A percentile compares a stretch with the other conserved stretches of the same genome.
Conservation (phyloP, 2,113 vertebrate genomes). For the Corapipo altera region DNA sequence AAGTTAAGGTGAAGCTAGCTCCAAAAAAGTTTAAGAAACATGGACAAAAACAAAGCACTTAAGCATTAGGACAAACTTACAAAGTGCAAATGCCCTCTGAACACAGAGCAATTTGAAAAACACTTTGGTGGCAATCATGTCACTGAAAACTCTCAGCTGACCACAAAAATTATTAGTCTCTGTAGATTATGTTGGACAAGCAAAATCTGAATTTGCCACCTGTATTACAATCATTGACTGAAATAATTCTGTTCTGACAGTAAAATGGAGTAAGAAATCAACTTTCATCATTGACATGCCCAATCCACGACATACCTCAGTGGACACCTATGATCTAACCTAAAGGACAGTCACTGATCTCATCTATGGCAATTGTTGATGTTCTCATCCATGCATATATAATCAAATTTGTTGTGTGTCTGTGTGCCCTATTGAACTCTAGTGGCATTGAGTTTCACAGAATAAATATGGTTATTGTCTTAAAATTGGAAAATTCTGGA, state of each 20-base stretch:
- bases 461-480: background rate
- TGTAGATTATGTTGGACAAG: background rate
- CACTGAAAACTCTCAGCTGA: background rate
- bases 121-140: background rate
- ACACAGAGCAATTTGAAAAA: background rate
- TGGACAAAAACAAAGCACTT: background rate
- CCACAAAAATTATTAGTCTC: background rate
- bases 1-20: background rate
- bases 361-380: background rate
- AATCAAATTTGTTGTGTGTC: background rate
- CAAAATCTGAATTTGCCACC: background rate
- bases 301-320: background rate
- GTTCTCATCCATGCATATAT: background rate
- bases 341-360: background rate
- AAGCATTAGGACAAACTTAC: background rate
- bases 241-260: background rate
- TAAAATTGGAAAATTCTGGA: background rate
- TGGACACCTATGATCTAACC: background rate
- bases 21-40: background rate
- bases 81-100: background rate
- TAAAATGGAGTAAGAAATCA: background rate
- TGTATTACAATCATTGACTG: background rate
- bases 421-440: background rate
- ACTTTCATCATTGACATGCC: background rate
- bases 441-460: background rate